Evolutionary conservation across 2,888 invertebrate genomes (phyloP).

Genomic region (Sipha maydis): DNA sequence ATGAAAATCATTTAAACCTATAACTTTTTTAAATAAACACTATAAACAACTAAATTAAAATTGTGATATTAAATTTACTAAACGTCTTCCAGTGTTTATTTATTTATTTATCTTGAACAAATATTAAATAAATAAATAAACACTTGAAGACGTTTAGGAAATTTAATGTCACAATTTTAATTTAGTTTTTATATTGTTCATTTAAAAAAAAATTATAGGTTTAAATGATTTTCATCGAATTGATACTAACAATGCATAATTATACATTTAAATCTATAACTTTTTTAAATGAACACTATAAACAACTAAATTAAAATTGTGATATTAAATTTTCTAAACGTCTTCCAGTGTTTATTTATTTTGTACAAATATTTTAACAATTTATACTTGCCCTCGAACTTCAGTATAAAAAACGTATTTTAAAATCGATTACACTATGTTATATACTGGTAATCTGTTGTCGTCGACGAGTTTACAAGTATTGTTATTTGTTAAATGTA

Average conservation of each 20-base stretch:
- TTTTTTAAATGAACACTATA: too few species aligned
- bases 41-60: too few species aligned
- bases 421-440: constrained; percentile 9
- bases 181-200: too few species aligned
- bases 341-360: not conserved
- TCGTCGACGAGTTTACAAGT: constrained; percentile 33
- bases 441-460: constrained; percentile 2
- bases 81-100: not conserved
- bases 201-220: too few species aligned
- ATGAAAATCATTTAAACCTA: too few species aligned
- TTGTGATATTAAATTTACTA: not conserved
- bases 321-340: not conserved
- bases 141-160: not conserved
- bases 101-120: not conserved
- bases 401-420: not conserved
- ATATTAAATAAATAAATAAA: not conserved
- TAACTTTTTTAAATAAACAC: too few species aligned
- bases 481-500: constrained; percentile 44
- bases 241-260: too few species aligned
- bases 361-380: not conserved
- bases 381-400: not conserved
- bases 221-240: too few species aligned
- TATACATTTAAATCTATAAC: too few species aligned
- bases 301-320: too few species aligned
- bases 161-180: not conserved